Conservation (phyloP, 92 coral and sea anemone species). For the Zoanthus sansibaricus region DNA sequence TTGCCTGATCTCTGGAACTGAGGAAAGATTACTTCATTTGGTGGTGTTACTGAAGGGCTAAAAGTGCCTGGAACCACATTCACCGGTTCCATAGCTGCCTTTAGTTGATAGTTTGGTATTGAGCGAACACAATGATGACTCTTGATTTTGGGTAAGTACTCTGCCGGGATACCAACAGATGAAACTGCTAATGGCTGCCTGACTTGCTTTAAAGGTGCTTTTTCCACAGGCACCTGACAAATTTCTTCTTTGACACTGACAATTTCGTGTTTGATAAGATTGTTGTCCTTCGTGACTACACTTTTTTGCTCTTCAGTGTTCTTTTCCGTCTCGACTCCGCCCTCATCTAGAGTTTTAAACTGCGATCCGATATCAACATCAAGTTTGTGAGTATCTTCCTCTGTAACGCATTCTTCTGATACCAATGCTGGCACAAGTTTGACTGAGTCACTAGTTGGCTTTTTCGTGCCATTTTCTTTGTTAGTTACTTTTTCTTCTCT, state of each 20-base stretch:
- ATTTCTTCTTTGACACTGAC: slow-evolving; percentile 4
- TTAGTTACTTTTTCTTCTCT: background rate
- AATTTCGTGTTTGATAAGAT: slow-evolving; percentile 9
- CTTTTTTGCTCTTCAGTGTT: slow-evolving; percentile 40
- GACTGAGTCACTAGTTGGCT: slow-evolving; percentile 4
- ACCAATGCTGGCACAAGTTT: background rate
- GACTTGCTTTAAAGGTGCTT: slow-evolving; percentile 40
- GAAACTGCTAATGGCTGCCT: slow-evolving; percentile 64
- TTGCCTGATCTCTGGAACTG: slow-evolving; percentile 38
- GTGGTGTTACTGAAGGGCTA: slow-evolving; percentile 68
- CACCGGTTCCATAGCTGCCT: slow-evolving; percentile 91
- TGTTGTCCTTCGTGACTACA: background rate
- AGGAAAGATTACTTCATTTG: slow-evolving; percentile 16
- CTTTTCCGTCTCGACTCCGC: slow-evolving; percentile 19
- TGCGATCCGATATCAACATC: slow-evolving; percentile 83
- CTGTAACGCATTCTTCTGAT: slow-evolving; percentile 42
- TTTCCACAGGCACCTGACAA: slow-evolving; percentile 53
- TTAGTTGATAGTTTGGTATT: slow-evolving; percentile 79
- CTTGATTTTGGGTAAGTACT: slow-evolving; percentile 51
- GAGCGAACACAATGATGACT: slow-evolving; percentile 86
- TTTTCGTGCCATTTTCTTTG: slow-evolving; percentile 7
- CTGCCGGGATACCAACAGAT: slow-evolving; percentile 77
- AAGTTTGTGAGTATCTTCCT: slow-evolving; percentile 65
- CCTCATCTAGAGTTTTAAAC: slow-evolving; percentile 82
- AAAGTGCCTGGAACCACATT: slow-evolving; percentile 75